Percentiles rank a stretch among this genome's conserved stretches.
These are phyloP conservation scores for Echinometra lucunter DNA, from an alignment of 53 echinoderm and acorn worm genomes.

Conservation along the genomic window DNA sequence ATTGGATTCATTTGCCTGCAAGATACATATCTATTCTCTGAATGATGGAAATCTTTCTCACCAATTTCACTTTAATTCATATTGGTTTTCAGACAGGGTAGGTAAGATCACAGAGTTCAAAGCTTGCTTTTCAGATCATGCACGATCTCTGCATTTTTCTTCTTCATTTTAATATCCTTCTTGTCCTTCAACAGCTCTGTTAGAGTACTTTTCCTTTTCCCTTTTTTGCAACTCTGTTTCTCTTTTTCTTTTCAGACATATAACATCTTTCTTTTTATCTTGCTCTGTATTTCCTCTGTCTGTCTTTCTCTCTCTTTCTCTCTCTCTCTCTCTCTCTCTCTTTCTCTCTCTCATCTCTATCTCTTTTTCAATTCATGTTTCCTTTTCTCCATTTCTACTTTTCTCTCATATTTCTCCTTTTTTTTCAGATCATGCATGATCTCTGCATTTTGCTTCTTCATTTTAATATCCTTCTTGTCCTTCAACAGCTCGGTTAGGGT, in stretches of 20 bases:
- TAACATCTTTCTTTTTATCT: not conserved
- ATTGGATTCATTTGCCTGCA: conserved; percentile 37
- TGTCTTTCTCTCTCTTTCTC: not conserved
- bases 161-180: not conserved
- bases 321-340: not conserved
- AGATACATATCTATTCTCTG: conserved; percentile 9
- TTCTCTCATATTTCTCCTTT: too few relatives aligned
- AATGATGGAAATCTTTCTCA: conserved; percentile 50
- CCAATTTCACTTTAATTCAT: conserved; percentile 41
- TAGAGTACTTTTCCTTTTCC: too few relatives aligned
- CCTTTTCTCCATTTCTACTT: not conserved
- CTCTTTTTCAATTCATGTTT: not conserved
- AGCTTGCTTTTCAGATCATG: not conserved
- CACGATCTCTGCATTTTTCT: not conserved
- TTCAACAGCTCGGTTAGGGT: too few relatives aligned
- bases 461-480: not conserved
- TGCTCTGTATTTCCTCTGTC: not conserved
- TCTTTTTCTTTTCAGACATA: not conserved
- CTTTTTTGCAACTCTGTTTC: too few relatives aligned
- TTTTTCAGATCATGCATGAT: not conserved
- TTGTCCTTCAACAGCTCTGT: too few relatives aligned
- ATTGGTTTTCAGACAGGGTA: not conserved
- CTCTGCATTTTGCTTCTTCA: not conserved
- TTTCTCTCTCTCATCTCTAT: not conserved
- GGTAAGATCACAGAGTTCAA: not conserved